phyloP scores from a whole-genome alignment of 2,113 vertebrate species.

The Hucho hucho region DNA sequence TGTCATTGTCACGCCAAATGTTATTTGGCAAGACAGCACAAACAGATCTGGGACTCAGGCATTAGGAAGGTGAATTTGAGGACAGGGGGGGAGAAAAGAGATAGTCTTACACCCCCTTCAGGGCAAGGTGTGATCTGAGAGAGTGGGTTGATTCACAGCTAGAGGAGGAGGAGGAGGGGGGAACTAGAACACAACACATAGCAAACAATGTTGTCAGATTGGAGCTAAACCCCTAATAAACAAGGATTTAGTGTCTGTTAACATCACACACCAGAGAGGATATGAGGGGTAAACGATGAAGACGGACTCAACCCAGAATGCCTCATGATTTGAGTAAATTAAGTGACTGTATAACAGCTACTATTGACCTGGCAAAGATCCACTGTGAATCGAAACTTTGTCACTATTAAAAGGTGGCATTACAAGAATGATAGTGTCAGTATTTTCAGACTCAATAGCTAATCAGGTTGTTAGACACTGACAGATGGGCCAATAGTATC shows the following conservation, averaged over 20 bases:
- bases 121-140: constrained; percentile 47
- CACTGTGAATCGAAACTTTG: no score
- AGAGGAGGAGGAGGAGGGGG: constrained; percentile 47
- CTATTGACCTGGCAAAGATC: no score
- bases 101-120: constrained; percentile 49
- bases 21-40: neutral
- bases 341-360: neutral
- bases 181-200: neutral
- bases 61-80: neutral
- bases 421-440: neutral
- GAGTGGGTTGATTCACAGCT: constrained; percentile 39
- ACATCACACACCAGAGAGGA: neutral
- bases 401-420: neutral
- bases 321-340: neutral
- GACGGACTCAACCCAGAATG: neutral
- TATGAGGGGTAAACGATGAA: neutral
- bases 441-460: neutral
- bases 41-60: constrained; percentile 6
- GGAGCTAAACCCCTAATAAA: neutral
- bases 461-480: neutral
- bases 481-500: neutral
- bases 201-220: neutral
- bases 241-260: neutral
- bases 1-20: neutral
- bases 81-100: constrained; percentile 27